Conservation (phyloP, 1,140 invertebrate genomes). For the Octopus sinensis region DNA sequence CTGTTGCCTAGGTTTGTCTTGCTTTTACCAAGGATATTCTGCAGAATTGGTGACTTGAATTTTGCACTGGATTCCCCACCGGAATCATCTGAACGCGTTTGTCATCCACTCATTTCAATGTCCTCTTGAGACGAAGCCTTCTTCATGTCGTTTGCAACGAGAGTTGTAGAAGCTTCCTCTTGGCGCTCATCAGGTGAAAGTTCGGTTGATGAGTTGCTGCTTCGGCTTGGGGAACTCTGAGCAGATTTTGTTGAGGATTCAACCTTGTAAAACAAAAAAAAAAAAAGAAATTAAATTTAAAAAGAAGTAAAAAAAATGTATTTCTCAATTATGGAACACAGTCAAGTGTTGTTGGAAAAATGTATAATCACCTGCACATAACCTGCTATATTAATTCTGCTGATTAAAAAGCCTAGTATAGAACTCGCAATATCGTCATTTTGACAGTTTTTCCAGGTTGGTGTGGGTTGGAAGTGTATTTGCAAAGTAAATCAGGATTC, state of each 20-base stretch:
- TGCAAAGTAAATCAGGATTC: too few relatives aligned
- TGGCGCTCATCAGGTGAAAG: slow-evolving; percentile 17
- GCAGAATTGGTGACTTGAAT: slow-evolving; percentile 42
- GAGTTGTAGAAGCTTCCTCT: slow-evolving; percentile 1
- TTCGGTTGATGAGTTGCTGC: slow-evolving; percentile 22
- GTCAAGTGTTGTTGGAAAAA: neutral
- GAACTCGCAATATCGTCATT: too few relatives aligned
- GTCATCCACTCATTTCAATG: too few relatives aligned
- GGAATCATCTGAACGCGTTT: slow-evolving; percentile 34
- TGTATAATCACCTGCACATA: too few relatives aligned
- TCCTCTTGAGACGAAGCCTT: slow-evolving; percentile 14
- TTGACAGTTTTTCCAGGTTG: too few relatives aligned
- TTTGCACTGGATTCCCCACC: slow-evolving; percentile 24
- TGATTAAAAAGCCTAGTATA: too few relatives aligned
- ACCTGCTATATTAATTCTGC: too few relatives aligned
- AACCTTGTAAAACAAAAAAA: slow-evolving; percentile 6
- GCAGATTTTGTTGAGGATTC: slow-evolving; percentile 28
- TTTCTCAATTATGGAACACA: neutral
- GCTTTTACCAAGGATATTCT: slow-evolving; percentile 40
- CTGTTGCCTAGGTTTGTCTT: slow-evolving; percentile 26
- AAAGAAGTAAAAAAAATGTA: neutral
- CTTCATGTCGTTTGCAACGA: neutral
- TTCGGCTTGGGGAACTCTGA: slow-evolving; percentile 32
- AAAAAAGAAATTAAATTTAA: neutral
- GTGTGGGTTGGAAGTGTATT: too few relatives aligned